These are phyloP conservation scores for Drosophila recens DNA, from an alignment of 2,888 invertebrate genomes.

Conservation along the genomic window DNA sequence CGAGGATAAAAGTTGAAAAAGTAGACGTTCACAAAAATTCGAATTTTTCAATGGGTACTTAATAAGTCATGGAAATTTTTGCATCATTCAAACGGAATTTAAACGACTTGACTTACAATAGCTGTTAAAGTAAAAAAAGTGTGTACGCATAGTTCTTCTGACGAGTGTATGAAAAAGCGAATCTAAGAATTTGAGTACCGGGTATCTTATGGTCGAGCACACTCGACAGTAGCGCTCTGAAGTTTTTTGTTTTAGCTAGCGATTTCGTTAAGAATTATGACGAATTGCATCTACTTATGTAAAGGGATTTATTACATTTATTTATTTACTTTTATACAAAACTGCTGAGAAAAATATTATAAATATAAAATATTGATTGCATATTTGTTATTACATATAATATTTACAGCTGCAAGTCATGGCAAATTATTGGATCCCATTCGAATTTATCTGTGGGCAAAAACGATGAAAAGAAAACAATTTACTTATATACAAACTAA, in stretches of 20 bases:
- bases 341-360: not conserved
- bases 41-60: too few relatives aligned
- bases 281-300: not conserved
- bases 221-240: not conserved
- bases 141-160: too few relatives aligned
- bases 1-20: too few relatives aligned
- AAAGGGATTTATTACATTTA: not conserved
- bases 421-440: constrained; percentile 31
- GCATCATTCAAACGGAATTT: too few relatives aligned
- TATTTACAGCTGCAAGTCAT: constrained; percentile 30
- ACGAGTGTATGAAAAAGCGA: too few relatives aligned
- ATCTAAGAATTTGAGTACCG: not conserved
- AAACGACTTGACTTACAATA: too few relatives aligned
- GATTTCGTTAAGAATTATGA: not conserved
- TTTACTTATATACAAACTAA: constrained; percentile 13
- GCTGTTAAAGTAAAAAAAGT: too few relatives aligned
- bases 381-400: constrained; percentile 3
- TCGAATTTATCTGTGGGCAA: constrained; percentile 24
- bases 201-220: not conserved
- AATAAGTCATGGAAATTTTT: too few relatives aligned
- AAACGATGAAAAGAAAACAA: constrained; percentile 24
- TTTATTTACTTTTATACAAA: not conserved
- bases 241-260: not conserved
- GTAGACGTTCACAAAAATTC: too few relatives aligned
- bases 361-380: constrained; percentile 1